A percentile compares a stretch with the other conserved stretches of the same genome.
phyloP scores from a whole-genome alignment of 2,888 invertebrate species.

The Platycnemis pennipes region DNA sequence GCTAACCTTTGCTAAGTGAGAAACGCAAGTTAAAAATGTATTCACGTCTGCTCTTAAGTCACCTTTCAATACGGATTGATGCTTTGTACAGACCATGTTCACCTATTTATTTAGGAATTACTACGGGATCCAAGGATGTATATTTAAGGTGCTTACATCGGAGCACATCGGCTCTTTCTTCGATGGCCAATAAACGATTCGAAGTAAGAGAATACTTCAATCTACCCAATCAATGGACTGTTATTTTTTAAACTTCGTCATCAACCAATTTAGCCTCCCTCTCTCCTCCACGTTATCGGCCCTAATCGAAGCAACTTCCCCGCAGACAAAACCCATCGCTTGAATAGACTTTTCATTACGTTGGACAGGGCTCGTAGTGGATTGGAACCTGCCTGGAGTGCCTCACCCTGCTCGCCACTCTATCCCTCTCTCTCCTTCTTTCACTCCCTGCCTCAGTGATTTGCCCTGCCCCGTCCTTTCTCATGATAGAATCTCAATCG shows the following conservation, averaged over 20 bases:
- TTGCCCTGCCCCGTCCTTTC: neutral
- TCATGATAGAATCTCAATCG: no score
- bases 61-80: neutral
- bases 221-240: neutral
- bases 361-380: neutral
- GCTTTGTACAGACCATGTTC: neutral
- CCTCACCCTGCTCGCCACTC: neutral
- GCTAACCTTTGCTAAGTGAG: neutral
- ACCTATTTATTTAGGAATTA: neutral
- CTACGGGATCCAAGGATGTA: neutral
- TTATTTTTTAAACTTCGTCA: constrained; percentile 20
- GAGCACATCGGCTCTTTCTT: neutral
- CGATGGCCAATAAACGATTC: neutral
- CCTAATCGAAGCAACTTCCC: neutral
- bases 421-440: neutral
- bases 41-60: neutral
- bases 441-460: neutral
- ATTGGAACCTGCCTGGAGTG: neutral
- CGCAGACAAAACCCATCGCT: constrained; percentile 10
- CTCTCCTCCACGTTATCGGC: neutral
- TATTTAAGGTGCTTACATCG: neutral
- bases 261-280: neutral
- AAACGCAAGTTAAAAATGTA: neutral
- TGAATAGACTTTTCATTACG: constrained; percentile 31
- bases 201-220: neutral